phyloP scores from a whole-genome alignment of 2,888 invertebrate species.

The Calliphora vomitoria region DNA sequence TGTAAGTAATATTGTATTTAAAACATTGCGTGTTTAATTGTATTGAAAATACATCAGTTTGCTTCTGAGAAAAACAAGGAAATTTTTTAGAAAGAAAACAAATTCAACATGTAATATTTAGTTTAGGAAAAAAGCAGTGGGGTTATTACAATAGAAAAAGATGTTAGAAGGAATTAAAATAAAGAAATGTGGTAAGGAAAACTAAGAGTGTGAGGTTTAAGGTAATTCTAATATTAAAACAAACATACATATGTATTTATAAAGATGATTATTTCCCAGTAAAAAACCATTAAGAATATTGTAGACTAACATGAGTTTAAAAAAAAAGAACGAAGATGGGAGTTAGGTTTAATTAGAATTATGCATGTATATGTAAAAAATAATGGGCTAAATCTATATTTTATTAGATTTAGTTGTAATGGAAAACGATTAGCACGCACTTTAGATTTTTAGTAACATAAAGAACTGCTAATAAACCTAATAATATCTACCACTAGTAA shows the following conservation, averaged over 20 bases:
- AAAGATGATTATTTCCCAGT: background rate
- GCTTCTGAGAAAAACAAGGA: background rate
- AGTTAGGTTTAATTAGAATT: constrained; percentile 5
- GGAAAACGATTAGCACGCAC: constrained; percentile 31
- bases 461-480: background rate
- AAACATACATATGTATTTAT: background rate
- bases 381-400: constrained; percentile 14
- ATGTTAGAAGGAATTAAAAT: background rate
- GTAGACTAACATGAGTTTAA: background rate
- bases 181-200: background rate
- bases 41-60: constrained; percentile 61
- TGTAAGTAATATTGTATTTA: constrained; percentile 51
- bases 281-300: background rate
- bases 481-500: background rate
- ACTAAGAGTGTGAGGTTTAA: background rate
- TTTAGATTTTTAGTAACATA: background rate
- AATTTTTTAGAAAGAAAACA: constrained; percentile 1
- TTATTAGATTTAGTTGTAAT: background rate
- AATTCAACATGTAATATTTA: constrained; percentile 36
- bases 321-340: background rate
- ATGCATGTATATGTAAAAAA: background rate
- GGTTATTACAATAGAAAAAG: background rate
- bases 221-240: constrained; percentile 1
- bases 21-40: constrained; percentile 68
- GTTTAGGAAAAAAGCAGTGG: background rate